Percentiles rank a stretch among this genome's conserved stretches.
Evolutionary conservation across 2,888 invertebrate genomes (phyloP).

Genomic region (Lottia scabra): DNA sequence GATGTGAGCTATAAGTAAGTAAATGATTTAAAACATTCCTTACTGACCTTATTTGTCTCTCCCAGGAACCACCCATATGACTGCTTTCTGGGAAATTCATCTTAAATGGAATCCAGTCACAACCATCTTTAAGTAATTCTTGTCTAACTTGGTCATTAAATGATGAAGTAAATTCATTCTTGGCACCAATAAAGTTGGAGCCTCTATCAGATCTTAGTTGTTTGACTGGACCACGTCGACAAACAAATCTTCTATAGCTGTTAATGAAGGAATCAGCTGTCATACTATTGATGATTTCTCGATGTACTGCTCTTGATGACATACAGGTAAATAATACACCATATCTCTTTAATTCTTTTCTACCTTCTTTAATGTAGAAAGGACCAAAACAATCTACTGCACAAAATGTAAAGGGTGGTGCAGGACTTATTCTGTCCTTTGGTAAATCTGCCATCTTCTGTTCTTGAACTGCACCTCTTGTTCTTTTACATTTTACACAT

Average conservation of each 20-base stretch:
- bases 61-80: constrained; percentile 20
- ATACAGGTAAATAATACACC: constrained; percentile 56
- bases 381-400: constrained; percentile 22
- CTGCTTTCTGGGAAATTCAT: constrained; percentile 17
- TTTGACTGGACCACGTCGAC: constrained; percentile 32
- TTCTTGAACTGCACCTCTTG: background rate
- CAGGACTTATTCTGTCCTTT: constrained; percentile 9
- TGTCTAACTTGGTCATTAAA: background rate
- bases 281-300: constrained; percentile 41
- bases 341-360: constrained; percentile 53
- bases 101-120: constrained; percentile 5
- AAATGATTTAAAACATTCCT: too few species aligned
- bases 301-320: constrained; percentile 51
- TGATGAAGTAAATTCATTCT: background rate
- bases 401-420: constrained; percentile 20
- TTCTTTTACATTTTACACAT: background rate
- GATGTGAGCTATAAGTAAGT: too few species aligned
- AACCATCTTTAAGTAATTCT: background rate
- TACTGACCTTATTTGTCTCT: constrained; percentile 16
- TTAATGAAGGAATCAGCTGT: constrained; percentile 42
- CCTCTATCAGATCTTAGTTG: constrained; percentile 33
- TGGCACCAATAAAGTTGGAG: constrained; percentile 36
- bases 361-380: constrained; percentile 43
- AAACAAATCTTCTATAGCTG: background rate
- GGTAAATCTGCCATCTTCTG: constrained; percentile 24